These are phyloP conservation scores for Gymnobelideus leadbeateri DNA, from an alignment of 2,113 vertebrate genomes.

Conservation along the genomic window DNA sequence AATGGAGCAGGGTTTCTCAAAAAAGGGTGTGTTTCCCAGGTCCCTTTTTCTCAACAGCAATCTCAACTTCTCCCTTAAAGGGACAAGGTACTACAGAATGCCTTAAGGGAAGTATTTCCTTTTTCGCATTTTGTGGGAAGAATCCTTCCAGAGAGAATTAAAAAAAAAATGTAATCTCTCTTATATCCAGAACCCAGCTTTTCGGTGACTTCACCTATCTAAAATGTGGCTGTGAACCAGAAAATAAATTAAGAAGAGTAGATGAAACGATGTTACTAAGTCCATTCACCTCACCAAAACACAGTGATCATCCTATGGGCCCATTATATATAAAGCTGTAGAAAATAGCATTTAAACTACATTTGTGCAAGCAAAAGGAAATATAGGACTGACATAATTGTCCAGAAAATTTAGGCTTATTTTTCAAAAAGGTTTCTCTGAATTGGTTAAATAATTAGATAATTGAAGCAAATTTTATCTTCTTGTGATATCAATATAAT, in stretches of 20 bases:
- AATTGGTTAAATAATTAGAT: neutral
- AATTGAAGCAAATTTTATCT: neutral
- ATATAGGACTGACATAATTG: neutral
- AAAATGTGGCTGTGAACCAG: neutral
- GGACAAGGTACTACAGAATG: neutral
- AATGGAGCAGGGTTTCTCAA: constrained; percentile 57
- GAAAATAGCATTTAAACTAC: neutral
- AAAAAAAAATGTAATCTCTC: neutral
- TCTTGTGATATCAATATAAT: neutral
- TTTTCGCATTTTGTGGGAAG: neutral
- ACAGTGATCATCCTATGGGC: neutral
- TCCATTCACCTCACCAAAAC: neutral
- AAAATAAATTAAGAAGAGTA: neutral
- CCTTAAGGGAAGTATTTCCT: neutral
- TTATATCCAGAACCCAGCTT: neutral
- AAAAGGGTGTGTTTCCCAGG: constrained; percentile 47
- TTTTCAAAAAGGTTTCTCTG: neutral
- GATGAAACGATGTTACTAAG: neutral
- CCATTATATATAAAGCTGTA: neutral
- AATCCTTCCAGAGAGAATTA: neutral
- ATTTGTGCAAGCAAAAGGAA: neutral
- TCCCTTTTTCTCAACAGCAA: constrained; percentile 47
- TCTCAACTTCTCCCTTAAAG: constrained; percentile 54
- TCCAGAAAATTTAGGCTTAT: neutral
- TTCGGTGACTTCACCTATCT: neutral